Conservation (phyloP, 2,113 vertebrate species). For the Bufo bufo region DNA sequence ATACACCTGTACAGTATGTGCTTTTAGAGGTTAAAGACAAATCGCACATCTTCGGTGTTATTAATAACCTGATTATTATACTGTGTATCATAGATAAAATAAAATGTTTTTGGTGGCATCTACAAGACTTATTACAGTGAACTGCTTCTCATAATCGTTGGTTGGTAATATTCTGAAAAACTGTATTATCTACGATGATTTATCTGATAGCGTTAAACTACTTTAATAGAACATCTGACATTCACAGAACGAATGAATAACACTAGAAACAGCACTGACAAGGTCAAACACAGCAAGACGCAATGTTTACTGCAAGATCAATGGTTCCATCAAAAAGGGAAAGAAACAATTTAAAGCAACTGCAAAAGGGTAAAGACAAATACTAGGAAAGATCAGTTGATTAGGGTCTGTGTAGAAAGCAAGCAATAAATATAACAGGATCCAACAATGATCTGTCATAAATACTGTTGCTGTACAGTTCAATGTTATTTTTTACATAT, state of each 20-base stretch:
- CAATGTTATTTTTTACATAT: background rate
- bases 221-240: conserved; percentile 22
- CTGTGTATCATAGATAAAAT: background rate
- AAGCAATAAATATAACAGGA: background rate
- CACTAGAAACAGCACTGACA: conserved; percentile 10
- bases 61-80: background rate
- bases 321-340: conserved; percentile 37
- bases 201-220: background rate
- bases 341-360: conserved; percentile 16
- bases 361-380: conserved; percentile 33
- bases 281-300: conserved; percentile 53
- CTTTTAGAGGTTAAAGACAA: background rate
- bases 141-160: background rate
- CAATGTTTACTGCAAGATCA: conserved; percentile 57
- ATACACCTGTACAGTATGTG: too few relatives aligned
- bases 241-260: conserved; percentile 5
- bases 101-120: background rate
- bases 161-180: background rate
- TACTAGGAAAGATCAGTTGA: conserved; percentile 24
- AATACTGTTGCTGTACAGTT: background rate
- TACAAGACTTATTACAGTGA: background rate
- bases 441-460: background rate
- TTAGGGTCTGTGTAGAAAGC: background rate
- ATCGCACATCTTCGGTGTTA: background rate
- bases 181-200: background rate